Evolutionary conservation across 2,888 invertebrate species (phyloP).

Genomic region (Heliconius charithonia): DNA sequence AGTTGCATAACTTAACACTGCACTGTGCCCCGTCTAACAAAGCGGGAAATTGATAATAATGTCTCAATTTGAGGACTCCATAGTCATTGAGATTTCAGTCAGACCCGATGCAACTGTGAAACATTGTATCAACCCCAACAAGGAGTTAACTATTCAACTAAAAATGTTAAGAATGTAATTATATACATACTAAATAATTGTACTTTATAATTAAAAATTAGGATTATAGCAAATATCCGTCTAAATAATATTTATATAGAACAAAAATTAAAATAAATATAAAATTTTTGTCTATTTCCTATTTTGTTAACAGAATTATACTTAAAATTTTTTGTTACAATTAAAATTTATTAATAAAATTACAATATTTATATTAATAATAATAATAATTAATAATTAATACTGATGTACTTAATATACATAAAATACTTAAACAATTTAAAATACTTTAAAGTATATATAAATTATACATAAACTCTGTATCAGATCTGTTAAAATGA

Average conservation of each 20-base stretch:
- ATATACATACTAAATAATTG: not conserved
- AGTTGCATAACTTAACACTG: too few species aligned
- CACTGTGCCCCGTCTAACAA: too few species aligned
- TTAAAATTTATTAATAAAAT: not conserved
- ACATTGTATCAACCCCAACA: too few species aligned
- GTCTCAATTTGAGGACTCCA: too few species aligned
- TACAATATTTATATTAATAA: constrained; percentile 4
- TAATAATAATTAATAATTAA: constrained; percentile 7
- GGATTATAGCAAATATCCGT: not conserved
- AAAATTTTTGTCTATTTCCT: too few species aligned
- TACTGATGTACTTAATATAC: constrained; percentile 17
- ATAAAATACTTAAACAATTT: not conserved
- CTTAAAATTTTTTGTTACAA: not conserved
- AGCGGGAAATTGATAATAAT: too few species aligned
- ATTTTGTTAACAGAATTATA: not conserved
- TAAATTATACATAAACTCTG: not conserved
- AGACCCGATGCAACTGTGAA: too few species aligned
- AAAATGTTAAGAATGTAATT: too few species aligned
- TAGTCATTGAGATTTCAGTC: too few species aligned
- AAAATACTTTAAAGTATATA: not conserved
- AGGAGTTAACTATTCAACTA: too few species aligned
- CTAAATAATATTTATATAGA: not conserved
- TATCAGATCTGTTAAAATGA: constrained; percentile 22
- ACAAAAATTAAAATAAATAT: too few species aligned
- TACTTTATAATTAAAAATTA: not conserved